Percentiles rank a stretch among this genome's conserved stretches.
Conservation (phyloP, 2,113 vertebrate genomes). For the Panurus biarmicus region DNA sequence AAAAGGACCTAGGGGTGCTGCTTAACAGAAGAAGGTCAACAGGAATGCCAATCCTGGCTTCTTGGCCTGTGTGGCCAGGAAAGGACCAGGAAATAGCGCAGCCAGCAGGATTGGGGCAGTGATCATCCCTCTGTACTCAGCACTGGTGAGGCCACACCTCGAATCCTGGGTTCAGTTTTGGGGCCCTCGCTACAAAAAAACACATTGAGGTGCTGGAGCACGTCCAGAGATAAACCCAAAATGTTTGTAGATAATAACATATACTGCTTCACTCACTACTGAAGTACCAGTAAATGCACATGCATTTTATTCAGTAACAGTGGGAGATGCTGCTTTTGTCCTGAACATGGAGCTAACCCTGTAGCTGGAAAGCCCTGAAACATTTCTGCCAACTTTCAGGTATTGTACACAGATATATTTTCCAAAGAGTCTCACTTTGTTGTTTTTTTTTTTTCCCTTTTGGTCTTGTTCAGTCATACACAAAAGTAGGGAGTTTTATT, state of each 20-base stretch:
- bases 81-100: background rate
- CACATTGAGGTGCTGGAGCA: background rate
- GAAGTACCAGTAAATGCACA: background rate
- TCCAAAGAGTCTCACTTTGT: accelerated
- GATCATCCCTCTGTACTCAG: background rate
- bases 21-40: background rate
- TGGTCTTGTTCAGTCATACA: background rate
- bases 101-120: background rate
- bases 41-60: background rate
- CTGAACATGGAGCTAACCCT: background rate
- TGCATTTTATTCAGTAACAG: background rate
- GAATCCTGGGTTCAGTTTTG: background rate
- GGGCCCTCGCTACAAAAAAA: background rate
- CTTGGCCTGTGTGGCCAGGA: background rate
- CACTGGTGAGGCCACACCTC: background rate
- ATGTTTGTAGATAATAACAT: background rate
- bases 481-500: background rate
- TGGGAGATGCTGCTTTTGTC: background rate
- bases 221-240: background rate
- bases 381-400: background rate
- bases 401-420: background rate
- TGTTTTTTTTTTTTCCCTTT: accelerated
- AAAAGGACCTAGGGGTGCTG: background rate
- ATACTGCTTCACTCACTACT: background rate
- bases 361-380: background rate